Conservation (phyloP, 1,140 invertebrate species). For the Rhopalosiphum maidis region DNA sequence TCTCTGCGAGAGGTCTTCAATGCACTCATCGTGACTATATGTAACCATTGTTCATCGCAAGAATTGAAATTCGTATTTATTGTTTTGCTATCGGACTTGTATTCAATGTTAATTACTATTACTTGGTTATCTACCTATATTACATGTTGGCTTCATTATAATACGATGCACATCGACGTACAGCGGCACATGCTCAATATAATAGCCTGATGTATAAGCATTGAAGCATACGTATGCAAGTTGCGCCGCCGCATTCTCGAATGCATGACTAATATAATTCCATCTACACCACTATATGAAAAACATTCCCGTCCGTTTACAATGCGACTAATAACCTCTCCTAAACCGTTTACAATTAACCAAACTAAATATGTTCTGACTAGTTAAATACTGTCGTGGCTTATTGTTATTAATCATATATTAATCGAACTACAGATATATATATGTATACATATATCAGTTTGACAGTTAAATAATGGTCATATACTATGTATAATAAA, state of each 20-base stretch:
- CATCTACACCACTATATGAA: background rate
- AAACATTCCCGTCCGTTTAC: background rate
- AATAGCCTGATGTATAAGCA: background rate
- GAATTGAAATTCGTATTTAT: background rate
- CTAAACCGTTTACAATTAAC: background rate
- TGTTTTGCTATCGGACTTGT: background rate
- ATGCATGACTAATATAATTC: background rate
- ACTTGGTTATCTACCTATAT: background rate
- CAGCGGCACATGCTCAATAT: background rate
- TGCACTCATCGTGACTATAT: background rate
- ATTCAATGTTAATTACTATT: constrained; percentile 6
- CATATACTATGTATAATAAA: background rate
- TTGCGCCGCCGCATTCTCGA: background rate
- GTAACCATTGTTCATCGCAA: background rate
- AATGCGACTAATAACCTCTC: background rate
- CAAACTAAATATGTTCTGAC: background rate
- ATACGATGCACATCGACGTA: background rate
- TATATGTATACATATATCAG: background rate
- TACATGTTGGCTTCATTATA: background rate
- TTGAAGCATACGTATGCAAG: background rate
- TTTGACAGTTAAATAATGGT: background rate
- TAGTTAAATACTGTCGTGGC: background rate
- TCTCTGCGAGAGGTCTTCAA: background rate
- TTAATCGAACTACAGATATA: background rate
- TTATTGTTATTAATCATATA: background rate